Base-by-base conservation (phyloP, 2,888 invertebrate genomes). In the Leucozona laternaria region DNA sequence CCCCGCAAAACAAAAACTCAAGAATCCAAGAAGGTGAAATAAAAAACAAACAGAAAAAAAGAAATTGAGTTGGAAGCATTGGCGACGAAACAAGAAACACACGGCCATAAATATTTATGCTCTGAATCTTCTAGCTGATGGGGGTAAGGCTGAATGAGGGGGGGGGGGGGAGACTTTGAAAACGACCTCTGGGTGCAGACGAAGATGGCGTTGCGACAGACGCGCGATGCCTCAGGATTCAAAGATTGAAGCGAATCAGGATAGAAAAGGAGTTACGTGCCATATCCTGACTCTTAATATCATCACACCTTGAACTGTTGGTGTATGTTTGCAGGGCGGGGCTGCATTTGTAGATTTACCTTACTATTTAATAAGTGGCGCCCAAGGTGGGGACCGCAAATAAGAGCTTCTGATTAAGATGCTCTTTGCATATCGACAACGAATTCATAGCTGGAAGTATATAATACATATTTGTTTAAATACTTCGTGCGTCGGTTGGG, bases 31-130 rank as follows among this genome's bases (percentile, higher is more conserved):
- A 64, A 64, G 70, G 22, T 62, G 25, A 60, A 53, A 62, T 53
- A 11, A 57, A 31, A 22, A 71, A 48, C 20, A 22, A 48, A 48
- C 55, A 34, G 50, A 75, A 11, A 68, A 20, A 62, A 48, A 72
- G 58, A 75, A 64, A 75, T 64, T 62, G 78, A 81, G 68, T 86
- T 86, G 81, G 78, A 78, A 86, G 81, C 81, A 78, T 73, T 86
- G 82, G 82, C 86, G 82, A 82, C 86, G 86, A 86, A 86, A 86
- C 86, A 86, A 86, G 86, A 86, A 86, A 82, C 86, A 86, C 86
- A 82, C 78, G 82, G 71, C 75, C 78, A 86, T 86, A 86, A 86
- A 86, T 86, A 86, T 86, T 86, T 86, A 86, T 86, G 86, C 64
- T 82, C 78, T 43, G 73, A 68, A 82, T 86, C 81, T 75, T 86